phyloP scores from a whole-genome alignment of 2,113 vertebrate genomes.

The Scomber japonicus region DNA sequence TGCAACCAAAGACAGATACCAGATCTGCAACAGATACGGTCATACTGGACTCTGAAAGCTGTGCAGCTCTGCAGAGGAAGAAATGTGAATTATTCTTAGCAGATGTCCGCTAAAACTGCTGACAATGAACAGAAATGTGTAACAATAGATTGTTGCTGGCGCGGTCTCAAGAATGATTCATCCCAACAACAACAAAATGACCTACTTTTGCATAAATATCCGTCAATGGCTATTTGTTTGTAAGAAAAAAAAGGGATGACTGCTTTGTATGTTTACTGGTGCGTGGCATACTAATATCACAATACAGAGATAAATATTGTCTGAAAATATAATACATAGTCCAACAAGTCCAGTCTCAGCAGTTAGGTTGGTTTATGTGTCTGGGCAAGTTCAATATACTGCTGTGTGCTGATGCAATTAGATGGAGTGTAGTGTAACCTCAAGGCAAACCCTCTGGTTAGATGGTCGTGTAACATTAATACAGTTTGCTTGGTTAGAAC shows the following conservation, averaged over 20 bases:
- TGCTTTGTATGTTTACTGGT: constrained; percentile 22
- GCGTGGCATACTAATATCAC: constrained; percentile 32
- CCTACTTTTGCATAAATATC: constrained; percentile 44
- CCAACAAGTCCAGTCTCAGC: constrained; percentile 28
- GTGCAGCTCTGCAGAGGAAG: constrained; percentile 31
- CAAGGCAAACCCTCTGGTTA: constrained; percentile 57
- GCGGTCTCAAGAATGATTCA: constrained; percentile 56
- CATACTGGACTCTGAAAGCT: constrained; percentile 19
- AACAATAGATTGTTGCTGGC: constrained; percentile 53
- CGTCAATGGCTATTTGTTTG: constrained; percentile 32
- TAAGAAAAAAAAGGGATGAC: constrained; percentile 13
- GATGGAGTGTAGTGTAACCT: constrained; percentile 59
- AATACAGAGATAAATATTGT: constrained; percentile 45
- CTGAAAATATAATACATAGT: constrained; percentile 33
- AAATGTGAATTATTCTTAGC: constrained; percentile 55
- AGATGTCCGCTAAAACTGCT: constrained; percentile 51
- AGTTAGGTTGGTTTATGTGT: constrained; percentile 52
- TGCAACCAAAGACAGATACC: constrained; percentile 5
- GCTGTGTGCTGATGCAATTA: constrained; percentile 72
- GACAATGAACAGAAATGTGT: constrained; percentile 46
- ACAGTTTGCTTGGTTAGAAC: constrained; percentile 32
- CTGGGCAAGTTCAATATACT: constrained; percentile 61
- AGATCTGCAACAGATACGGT: not conserved
- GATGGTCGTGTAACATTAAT: constrained; percentile 47
- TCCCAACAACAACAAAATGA: constrained; percentile 53